phyloP scores from a whole-genome alignment of 2,888 invertebrate species.

The Neocrepidodera transversa region DNA sequence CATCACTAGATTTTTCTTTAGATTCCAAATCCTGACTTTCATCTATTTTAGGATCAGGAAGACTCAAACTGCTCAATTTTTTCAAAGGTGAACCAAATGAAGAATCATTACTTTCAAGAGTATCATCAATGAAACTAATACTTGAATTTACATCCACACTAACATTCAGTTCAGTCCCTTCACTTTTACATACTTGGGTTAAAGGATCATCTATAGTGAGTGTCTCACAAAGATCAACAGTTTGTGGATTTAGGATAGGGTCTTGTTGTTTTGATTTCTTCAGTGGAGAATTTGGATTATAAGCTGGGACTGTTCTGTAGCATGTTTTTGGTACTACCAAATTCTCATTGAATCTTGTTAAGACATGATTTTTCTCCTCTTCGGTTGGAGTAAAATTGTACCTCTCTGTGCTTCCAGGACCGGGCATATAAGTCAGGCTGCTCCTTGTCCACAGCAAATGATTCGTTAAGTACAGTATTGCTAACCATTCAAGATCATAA shows the following conservation, averaged over 20 bases:
- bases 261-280: conserved; percentile 45
- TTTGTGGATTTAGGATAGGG: conserved; percentile 73
- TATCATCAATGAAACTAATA: conserved; percentile 37
- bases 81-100: conserved; percentile 27
- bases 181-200: conserved; percentile 38
- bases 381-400: conserved; percentile 76
- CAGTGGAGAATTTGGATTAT: conserved; percentile 59
- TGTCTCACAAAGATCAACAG: conserved; percentile 70
- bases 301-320: conserved; percentile 73
- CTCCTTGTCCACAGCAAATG: conserved; percentile 81
- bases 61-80: conserved; percentile 39
- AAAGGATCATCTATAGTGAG: conserved; percentile 85
- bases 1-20: background rate
- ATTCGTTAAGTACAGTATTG: conserved; percentile 86
- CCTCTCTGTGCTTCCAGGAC: conserved; percentile 74
- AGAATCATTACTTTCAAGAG: conserved; percentile 16
- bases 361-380: conserved; percentile 73
- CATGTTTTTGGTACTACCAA: conserved; percentile 82
- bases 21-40: conserved; percentile 4
- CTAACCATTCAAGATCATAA: conserved; percentile 95
- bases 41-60: conserved; percentile 50
- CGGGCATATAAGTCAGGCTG: conserved; percentile 80
- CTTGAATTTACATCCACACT: conserved; percentile 37
- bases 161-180: conserved; percentile 38
- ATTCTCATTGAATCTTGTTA: conserved; percentile 69